Base-by-base conservation (phyloP, 2,113 vertebrate genomes). In the Pavo muticus region DNA sequence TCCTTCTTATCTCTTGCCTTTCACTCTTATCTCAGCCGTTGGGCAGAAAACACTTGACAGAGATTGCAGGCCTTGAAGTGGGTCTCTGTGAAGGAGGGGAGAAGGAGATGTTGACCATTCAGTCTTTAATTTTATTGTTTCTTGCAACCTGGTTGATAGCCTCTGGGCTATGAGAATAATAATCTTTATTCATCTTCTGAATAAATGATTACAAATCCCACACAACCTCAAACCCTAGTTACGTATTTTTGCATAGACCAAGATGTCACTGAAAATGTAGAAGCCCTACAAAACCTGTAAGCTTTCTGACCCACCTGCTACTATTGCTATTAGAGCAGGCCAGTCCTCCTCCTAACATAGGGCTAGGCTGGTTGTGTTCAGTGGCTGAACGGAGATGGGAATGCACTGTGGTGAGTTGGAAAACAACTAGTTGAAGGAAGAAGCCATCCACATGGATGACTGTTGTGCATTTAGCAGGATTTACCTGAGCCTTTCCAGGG, bases 1-100 rank as follows among this genome's bases (percentile, higher is more conserved):
- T 95, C 69, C 59, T 79, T 80, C 82, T 92, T 90, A 88, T 81
- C 65, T 84, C 40, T 32, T 84, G 83, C 27, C 64, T 94, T 94
- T 94, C 75, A 76, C 80, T 93, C 75, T 88, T 97, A 59, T 88
- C 78, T 94, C 40, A 60, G 9, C 69, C 75, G 56, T 52, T 83
- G 56, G 57, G 17, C 25, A 48, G 73, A 87, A 95, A 87, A 35
- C 73, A 57, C 50, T 80, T 88, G 70, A 20, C 37, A 40, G 50
- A 77, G 78, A 25, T 50, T 91, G 27, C 5, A 10, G 32, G 19
- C 84, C 78, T 91, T 86, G 87, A 90, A 90, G 42, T 30, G 89
- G 71, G 44, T 19, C 71, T 75, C 39, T 2, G 4, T 63, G 54
- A 76, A 50, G 14, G 68, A 70, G 50, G 29, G 39, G 57, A 77